phyloP scores from a whole-genome alignment of 1,140 invertebrate species.

The Nymphalis io region DNA sequence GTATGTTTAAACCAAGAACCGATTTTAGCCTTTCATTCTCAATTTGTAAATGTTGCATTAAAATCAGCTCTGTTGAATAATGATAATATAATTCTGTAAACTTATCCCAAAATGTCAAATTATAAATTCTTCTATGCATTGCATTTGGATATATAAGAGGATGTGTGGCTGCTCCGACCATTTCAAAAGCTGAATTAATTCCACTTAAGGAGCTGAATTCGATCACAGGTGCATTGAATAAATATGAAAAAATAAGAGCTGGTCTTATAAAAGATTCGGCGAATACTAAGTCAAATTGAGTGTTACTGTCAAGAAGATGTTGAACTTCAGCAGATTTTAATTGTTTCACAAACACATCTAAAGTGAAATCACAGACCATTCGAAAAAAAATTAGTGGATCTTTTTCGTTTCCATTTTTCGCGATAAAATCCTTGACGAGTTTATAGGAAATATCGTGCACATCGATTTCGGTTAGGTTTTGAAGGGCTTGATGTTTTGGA shows the following conservation, averaged over 20 bases:
- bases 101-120: constrained; percentile 42
- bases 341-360: constrained; percentile 43
- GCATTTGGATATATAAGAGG: constrained; percentile 43
- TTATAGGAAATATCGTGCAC: constrained; percentile 48
- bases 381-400: not conserved
- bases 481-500: constrained; percentile 32
- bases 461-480: constrained; percentile 52
- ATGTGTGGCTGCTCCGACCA: constrained; percentile 41
- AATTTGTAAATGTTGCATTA: not conserved
- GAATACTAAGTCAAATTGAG: constrained; percentile 55
- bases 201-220: constrained; percentile 46
- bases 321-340: constrained; percentile 44
- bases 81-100: constrained; percentile 25
- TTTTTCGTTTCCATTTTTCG: not conserved
- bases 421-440: constrained; percentile 13
- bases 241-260: constrained; percentile 50
- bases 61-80: not conserved
- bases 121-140: constrained; percentile 35
- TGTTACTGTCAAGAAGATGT: constrained; percentile 42
- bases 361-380: not conserved
- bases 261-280: constrained; percentile 44
- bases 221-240: constrained; percentile 59
- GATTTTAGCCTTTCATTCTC: not conserved
- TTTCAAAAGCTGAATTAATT: constrained; percentile 29
- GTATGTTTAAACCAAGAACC: not conserved